phyloP scores from a whole-genome alignment of 2,797 vertebrate genomes.

The Capromys pilorides region DNA sequence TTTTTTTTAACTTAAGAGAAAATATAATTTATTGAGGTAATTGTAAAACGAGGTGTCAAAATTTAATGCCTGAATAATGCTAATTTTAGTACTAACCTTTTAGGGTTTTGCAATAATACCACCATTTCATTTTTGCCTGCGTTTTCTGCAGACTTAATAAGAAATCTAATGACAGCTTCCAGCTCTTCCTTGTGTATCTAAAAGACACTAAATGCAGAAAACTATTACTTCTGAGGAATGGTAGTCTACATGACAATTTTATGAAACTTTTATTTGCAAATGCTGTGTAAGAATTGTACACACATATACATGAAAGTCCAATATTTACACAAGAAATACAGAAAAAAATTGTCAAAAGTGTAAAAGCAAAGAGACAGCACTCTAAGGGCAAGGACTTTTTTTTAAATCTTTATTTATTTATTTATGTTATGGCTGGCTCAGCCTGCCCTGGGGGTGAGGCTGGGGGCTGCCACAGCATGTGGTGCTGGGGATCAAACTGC shows the following conservation, averaged over 20 bases:
- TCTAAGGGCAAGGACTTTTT: not conserved
- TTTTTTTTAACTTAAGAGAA: not conserved
- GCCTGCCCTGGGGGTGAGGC: too few relatives aligned
- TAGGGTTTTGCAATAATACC: not conserved
- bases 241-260: not conserved
- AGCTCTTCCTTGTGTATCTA: too few relatives aligned
- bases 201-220: too few relatives aligned
- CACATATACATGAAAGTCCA: not conserved
- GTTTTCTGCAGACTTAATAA: not conserved
- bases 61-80: not conserved
- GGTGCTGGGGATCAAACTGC: too few relatives aligned
- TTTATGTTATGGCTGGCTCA: too few relatives aligned
- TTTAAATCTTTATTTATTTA: too few relatives aligned
- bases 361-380: not conserved
- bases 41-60: not conserved
- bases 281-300: not conserved
- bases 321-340: not conserved
- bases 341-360: not conserved
- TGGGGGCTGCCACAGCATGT: too few relatives aligned
- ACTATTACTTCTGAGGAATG: too few relatives aligned
- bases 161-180: not conserved
- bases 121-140: conserved; percentile 15
- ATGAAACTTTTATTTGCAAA: conserved; percentile 30
- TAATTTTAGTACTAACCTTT: not conserved
- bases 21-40: not conserved